phyloP scores from a whole-genome alignment of 2,797 vertebrate genomes.

The Morelia viridis region DNA sequence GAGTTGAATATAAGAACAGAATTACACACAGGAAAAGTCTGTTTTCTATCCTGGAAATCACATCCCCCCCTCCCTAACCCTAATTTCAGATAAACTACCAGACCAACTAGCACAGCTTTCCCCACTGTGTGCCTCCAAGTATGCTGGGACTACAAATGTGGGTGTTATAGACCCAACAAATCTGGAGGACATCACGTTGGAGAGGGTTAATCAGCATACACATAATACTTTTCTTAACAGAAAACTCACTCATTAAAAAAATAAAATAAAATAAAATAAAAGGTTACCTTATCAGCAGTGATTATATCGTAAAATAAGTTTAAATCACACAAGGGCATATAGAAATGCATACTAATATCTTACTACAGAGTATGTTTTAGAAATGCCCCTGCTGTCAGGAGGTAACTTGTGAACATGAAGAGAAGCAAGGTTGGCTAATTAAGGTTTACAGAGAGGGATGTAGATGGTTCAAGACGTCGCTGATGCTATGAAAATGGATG shows the following conservation, averaged over 20 bases:
- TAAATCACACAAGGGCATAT: slow-evolving; percentile 70
- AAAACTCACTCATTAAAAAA: slow-evolving; percentile 60
- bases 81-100: slow-evolving; percentile 57
- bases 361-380: slow-evolving; percentile 43
- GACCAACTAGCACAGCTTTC: slow-evolving; percentile 31
- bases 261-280: slow-evolving; percentile 11
- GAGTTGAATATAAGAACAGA: slow-evolving; percentile 42
- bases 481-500: slow-evolving; percentile 51
- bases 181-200: background rate
- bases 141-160: background rate
- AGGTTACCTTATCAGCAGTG: slow-evolving; percentile 63
- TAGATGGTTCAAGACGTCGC: slow-evolving; percentile 56
- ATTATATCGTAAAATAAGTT: slow-evolving; percentile 63
- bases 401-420: slow-evolving; percentile 43
- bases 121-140: background rate
- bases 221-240: slow-evolving; percentile 60
- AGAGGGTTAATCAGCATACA: slow-evolving; percentile 29
- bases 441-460: slow-evolving; percentile 53
- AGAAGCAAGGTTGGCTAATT: slow-evolving; percentile 49
- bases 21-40: slow-evolving; percentile 60
- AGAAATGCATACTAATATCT: slow-evolving; percentile 65
- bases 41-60: slow-evolving; percentile 49
- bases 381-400: slow-evolving; percentile 52
- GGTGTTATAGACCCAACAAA: too few species aligned
- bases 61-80: slow-evolving; percentile 33